Base-by-base conservation (phyloP, 2,113 vertebrate species). In the Falco punctatus region DNA sequence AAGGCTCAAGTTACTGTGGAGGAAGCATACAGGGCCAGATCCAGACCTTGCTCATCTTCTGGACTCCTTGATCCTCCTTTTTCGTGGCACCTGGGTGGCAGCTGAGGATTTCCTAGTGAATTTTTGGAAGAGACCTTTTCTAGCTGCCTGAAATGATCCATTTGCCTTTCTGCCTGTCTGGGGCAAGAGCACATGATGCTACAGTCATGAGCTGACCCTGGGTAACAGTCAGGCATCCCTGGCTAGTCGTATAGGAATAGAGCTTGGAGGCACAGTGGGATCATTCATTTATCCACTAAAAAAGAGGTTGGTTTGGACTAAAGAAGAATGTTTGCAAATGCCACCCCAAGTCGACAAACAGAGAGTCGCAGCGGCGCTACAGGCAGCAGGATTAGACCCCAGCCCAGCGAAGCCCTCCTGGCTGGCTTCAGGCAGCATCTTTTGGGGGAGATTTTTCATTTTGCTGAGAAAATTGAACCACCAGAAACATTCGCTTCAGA, bases 121-220 rank as follows among this genome's bases (percentile, higher is more conserved):
- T 94, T 94, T 93, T 93, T 96, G 90, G 90, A 92, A 87, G 7
- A 95, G 54, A 88, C 46, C 10, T n/a, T 66, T 85, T 42, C 40
- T 62, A 44, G 75, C 90, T 86, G 85, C 83, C 80, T 88, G 90
- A 95, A 94, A 80, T 54, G 66, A 80, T 30, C 16, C 28, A 30
- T 74, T 86, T 33, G 54, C 55, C 42, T 93, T 80, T 85, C 85
- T 73, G 92, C 13, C 67, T 64, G 64, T 88, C 90, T 88, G 86
- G 42, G 59, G 13, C 70, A 81, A 88, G 61, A 81, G 55, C 73
- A 66, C 48, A 35, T 48, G 66, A 81, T 74, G 57, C 40, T 61
- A 54, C 78, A 90, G 83, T 74, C 91, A 90, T 3, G 6, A 86
- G 88, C 65, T 92, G 88, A 67, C 86, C 73, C 33, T 48, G 69